Base-by-base conservation (phyloP, 2,797 vertebrate species). In the Odontamblyopus lacepedii region DNA sequence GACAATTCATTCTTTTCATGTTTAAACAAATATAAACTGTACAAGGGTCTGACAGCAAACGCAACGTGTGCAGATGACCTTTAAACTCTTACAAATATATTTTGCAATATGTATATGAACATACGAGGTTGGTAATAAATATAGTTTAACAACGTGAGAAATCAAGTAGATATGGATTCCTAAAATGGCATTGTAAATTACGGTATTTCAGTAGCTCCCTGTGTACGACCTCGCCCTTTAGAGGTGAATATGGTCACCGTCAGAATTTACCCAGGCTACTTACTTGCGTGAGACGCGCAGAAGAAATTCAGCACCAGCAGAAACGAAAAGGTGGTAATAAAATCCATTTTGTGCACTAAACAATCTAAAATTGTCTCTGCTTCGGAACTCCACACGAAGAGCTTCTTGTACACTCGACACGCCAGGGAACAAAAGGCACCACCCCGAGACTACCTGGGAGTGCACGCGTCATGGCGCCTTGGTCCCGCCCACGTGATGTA, bases 361-460 rank as follows among this genome's bases (percentile, higher is more conserved):
- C 3, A 0, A 0, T 7, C 51, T 44, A 11, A 0, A 26, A 11
- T 12, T 0, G 2, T 9, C 41, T 3, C 2, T 27, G 41, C 41
- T 15, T 44, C 41, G 12, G 44, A 15, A 48, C 15, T 48, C 13
- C 12, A 16, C 44, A 1, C 44, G 44, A 15, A 48, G 13, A 15
- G 4, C 50, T 7, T 19, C 30, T 70, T 63, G 32, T 67, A 69
- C 6, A 50, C 44, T 74, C 75, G 7, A 53, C 18, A 6, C 4
- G 13, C n/a, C 6, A 8, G 32, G 0, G 11, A 3, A 29, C 0
- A 2, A 6, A 27, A 53, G 78, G 41, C 78, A 71, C 88, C 88
- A n/a, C 89, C 89, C 79, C 63, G 87, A 87, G 74, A 84, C 71
- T 85, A 86, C 83, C 86, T 88, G 73, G 0, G 7, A 0, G 0